Evolutionary conservation across 2,888 invertebrate genomes (phyloP).

Genomic region (Drosophila suboccidentalis): DNA sequence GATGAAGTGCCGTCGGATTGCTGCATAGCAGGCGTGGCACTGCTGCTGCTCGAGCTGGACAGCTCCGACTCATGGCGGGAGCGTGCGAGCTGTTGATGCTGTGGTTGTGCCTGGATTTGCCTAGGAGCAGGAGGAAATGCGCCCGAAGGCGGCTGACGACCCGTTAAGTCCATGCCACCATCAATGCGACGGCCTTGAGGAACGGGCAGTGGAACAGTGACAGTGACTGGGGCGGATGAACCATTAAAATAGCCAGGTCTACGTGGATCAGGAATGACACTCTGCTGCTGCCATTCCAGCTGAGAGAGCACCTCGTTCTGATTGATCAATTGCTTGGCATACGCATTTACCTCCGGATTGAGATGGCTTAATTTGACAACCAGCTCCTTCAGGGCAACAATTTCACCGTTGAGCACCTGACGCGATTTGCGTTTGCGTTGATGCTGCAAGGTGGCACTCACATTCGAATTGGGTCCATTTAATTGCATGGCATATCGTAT

Average conservation of each 20-base stretch:
- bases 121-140: neutral
- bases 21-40: slow-evolving; percentile 19
- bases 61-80: slow-evolving; percentile 55
- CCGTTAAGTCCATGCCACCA: slow-evolving; percentile 39
- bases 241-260: neutral
- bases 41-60: slow-evolving; percentile 59
- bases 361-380: slow-evolving; percentile 28
- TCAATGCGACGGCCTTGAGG: slow-evolving; percentile 37
- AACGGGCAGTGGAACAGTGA: neutral
- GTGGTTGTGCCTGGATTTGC: slow-evolving; percentile 4
- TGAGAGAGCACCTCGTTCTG: slow-evolving; percentile 59
- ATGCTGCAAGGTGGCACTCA: neutral
- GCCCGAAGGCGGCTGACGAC: slow-evolving; percentile 22
- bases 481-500: neutral
- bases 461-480: slow-evolving; percentile 1
- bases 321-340: slow-evolving; percentile 51
- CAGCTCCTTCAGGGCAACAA: slow-evolving; percentile 65
- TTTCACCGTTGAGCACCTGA: slow-evolving; percentile 47
- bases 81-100: slow-evolving; percentile 5
- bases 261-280: neutral
- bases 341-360: slow-evolving; percentile 49
- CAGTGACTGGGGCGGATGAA: neutral
- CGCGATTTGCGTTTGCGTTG: slow-evolving; percentile 31
- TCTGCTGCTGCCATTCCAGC: slow-evolving; percentile 53
- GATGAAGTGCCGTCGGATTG: slow-evolving; percentile 8